Percentiles rank a stretch among this genome's conserved stretches.
These are phyloP conservation scores for Phenganax subtilis DNA, from an alignment of 92 coral and sea anemone genomes.

Conservation along the genomic window DNA sequence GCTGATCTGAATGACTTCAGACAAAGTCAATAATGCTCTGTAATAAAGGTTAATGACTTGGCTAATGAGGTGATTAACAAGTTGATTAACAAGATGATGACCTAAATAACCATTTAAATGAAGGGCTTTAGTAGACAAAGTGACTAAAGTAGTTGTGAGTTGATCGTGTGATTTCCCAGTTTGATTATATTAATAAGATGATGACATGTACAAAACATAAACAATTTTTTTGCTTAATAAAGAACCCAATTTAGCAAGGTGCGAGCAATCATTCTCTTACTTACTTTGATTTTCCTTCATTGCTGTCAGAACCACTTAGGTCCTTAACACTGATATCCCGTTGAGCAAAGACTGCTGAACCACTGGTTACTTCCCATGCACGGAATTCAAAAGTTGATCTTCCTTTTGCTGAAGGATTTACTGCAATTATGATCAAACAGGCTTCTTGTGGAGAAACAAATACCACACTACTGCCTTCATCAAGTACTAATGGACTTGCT, in stretches of 20 bases:
- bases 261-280: background rate
- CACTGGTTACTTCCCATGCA: conserved; percentile 79
- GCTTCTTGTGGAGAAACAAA: conserved; percentile 66
- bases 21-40: conserved; percentile 71
- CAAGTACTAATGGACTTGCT: conserved; percentile 69
- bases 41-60: too few species aligned
- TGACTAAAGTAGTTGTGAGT: too few species aligned
- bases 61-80: too few species aligned
- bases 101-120: too few species aligned
- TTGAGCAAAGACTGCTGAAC: conserved; percentile 63
- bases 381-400: conserved; percentile 65
- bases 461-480: conserved; percentile 63
- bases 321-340: conserved; percentile 76
- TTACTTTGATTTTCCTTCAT: conserved; percentile 85
- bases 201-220: too few species aligned
- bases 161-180: too few species aligned
- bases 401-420: conserved; percentile 65
- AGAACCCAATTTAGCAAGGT: too few species aligned
- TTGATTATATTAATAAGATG: too few species aligned
- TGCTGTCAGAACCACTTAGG: conserved; percentile 50
- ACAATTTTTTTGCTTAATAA: too few species aligned
- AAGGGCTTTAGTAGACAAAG: too few species aligned
- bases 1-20: conserved; percentile 48
- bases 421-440: conserved; percentile 59
- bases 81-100: too few species aligned